Evolutionary conservation across 2,888 invertebrate species (phyloP).

Genomic region (Ormyrus pomaceus): DNA sequence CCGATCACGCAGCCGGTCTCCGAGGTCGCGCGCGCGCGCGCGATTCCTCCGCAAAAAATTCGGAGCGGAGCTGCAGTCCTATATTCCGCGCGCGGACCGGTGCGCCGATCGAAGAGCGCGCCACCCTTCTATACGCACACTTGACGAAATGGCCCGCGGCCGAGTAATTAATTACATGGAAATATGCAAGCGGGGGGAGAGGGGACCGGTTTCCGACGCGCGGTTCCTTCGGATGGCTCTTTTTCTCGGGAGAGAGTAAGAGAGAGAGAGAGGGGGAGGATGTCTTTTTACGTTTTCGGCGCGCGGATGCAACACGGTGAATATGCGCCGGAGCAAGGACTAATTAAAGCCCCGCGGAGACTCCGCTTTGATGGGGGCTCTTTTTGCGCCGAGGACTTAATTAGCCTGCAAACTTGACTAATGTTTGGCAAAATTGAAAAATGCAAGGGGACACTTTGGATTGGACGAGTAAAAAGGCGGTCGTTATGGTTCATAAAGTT

Average conservation of each 20-base stretch:
- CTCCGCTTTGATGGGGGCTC: conserved; percentile 6
- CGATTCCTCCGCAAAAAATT: conserved; percentile 3
- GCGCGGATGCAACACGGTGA: neutral
- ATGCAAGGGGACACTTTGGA: no score
- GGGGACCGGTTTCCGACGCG: conserved; percentile 19
- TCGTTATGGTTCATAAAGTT: no score
- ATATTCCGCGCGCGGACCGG: no score
- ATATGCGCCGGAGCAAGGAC: neutral
- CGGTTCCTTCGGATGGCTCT: conserved; percentile 2
- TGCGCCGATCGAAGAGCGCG: no score
- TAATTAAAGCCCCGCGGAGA: conserved; percentile 33
- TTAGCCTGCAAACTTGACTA: conserved; percentile 6
- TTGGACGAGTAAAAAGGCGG: no score
- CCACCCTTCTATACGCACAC: no score
- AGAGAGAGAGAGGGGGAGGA: no score
- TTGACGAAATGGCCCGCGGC: neutral
- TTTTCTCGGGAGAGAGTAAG: neutral
- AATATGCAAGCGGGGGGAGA: conserved; percentile 29
- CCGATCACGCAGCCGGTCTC: conserved; percentile 15
- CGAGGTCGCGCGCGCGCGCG: neutral
- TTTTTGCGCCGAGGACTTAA: conserved; percentile 26
- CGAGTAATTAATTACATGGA: conserved; percentile 48
- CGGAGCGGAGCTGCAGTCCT: no score
- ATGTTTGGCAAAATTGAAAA: neutral
- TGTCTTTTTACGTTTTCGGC: conserved; percentile 43